Evolutionary conservation across 1,140 invertebrate species (phyloP), one percentile per base, ranked within the genome.

Genomic region (Brachionus sp.): DNA sequence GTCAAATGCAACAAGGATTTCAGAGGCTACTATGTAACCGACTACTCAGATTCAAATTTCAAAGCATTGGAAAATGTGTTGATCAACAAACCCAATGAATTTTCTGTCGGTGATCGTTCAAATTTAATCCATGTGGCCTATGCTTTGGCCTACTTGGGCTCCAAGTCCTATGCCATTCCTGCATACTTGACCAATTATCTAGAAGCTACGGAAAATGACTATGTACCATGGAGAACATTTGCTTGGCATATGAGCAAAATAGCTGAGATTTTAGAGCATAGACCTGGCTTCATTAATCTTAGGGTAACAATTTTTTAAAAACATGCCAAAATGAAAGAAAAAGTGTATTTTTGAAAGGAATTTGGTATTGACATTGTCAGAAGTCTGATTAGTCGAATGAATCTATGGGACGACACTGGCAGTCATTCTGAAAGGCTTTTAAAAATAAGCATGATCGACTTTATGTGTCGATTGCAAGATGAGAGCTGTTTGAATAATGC

Each of bases 161-260:
- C 37, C 9, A 62, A 62, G n/a, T 80, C 77, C 9, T 80, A 80
- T 35, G 4, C 16, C 9, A 23, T 25, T 23, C 77, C 77, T 23
- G 77, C 77, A 0, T 80, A 12, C 35, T 62, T 80, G 19, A 80
- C 50, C 0, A 80, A 62, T 44, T 80, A 80, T 33, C 33, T 68
- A 23, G 35, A 68, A 44, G 33, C 25, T 2, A 16, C 0, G 16
- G 80, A 66, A 13, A 66, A 57, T 29, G 29, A 68, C n/a, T 82
- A 42, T 82, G 80, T 82, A n/a, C 37, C 57, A 33, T 82, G 80
- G 80, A 13, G 37, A 33, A 82, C 80, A 68, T 82, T 82, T 44
- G 16, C 19, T 16, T 82, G 80, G 80, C 80, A 82, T 68, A 57
- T 80, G 50, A 66, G 16, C 23, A 80, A 57, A 62, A 80, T 80